These are phyloP conservation scores for Trididemnum miniatum DNA, from an alignment of 23 tunicate species.

Conservation along the genomic window DNA sequence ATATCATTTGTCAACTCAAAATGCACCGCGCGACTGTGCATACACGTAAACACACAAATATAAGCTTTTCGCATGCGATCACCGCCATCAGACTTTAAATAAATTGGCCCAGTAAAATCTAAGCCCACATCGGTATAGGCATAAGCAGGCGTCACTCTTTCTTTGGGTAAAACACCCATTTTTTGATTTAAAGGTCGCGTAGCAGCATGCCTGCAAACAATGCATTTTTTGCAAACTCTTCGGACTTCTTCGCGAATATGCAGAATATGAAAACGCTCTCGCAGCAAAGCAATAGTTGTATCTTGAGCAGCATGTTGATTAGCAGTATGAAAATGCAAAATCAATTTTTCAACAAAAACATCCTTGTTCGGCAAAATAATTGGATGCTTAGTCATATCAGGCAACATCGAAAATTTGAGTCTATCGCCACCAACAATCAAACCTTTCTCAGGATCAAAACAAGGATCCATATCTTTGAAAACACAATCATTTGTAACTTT, in stretches of 20 bases:
- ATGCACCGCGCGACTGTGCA: no score
- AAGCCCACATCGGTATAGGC: no score
- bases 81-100: no score
- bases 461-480: not conserved
- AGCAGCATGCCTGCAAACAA: conserved; percentile 10
- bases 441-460: not conserved
- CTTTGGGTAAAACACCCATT: no score
- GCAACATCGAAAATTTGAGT: not conserved
- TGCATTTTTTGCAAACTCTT: not conserved
- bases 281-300: no score
- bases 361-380: conserved; percentile 6
- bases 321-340: not conserved
- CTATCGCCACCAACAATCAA: conserved; percentile 5
- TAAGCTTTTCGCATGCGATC: no score
- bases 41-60: no score
- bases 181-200: conserved; percentile 7
- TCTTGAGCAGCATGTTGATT: conserved; percentile 9
- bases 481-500: not conserved
- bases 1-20: no score
- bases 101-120: no score
- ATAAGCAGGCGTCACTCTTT: no score
- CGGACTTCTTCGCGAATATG: conserved; percentile 6
- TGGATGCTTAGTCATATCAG: not conserved
- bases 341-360: conserved; percentile 8
- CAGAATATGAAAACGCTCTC: not conserved